Base-by-base conservation (phyloP, 2,113 vertebrate genomes). In the Tyrannus savana region DNA sequence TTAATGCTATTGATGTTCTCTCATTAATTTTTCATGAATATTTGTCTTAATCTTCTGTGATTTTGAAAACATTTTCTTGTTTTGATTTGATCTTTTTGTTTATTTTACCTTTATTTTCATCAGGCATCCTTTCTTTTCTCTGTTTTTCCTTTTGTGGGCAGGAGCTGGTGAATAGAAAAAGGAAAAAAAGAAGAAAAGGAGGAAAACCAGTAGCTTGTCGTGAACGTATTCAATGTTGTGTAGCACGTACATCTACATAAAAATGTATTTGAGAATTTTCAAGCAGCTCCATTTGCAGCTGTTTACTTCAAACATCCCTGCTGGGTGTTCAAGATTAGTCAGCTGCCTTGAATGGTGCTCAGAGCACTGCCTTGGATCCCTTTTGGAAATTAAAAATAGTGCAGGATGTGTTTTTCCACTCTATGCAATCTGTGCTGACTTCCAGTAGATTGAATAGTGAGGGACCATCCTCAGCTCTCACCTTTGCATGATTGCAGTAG, bases 391-490 rank as follows among this genome's bases (percentile, higher is more conserved):
- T 4, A 41, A 59, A 63, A 68, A 4, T 9, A 49, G 16, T 28
- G 37, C 25, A 62, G 44, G n/a, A 41, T 12, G 3, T 33, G 30
- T 27, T 23, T 68, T 39, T 79, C 47, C 41, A 37, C 24, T 16
- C 7, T 27, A 4, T 56, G 28, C 17, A 72, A 8, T n/a, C 19
- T 60, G 52, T 79, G 23, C 28, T 42, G n/a, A 13, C 46, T 84
- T 31, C 13, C 49, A 83, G 27, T 22, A 52, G 35, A 10, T 1
- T 27, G 62, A 50, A 42, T 2, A 25, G 33, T 8, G 67, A 44
- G 27, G 27, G 7, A 11, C 9, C 4, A 7, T 50, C 18, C 33
- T 47, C 10, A 9, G 18, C 4, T 55, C 13, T 46, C 0, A 0
- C 4, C 27, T 49, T 28, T 27, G 6, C 1, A 4, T 2, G 16